Base-by-base conservation (phyloP, 2,797 vertebrate genomes). In the Crypturellus tataupa region DNA sequence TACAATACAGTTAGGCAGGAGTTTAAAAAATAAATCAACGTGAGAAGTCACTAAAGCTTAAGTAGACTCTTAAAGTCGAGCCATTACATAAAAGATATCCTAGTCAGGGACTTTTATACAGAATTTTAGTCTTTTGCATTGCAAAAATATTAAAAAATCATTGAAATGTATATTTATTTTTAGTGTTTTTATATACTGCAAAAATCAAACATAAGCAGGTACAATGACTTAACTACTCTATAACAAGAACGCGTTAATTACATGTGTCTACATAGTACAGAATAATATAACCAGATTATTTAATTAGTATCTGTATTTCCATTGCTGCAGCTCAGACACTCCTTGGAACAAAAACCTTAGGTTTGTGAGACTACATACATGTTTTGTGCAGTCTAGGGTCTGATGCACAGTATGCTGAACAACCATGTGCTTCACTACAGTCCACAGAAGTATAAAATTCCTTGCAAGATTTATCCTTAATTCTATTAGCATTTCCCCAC, bases 341-440 rank as follows among this genome's bases (percentile, higher is more conserved):
- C 70, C 39, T 17, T 47, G 31, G 35, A 83, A 56, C 29, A 88
- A 8, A 73, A 62, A 40, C 5, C 16, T 47, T 8, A 35, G 15
- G 3, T 90, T 64, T 64, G 19, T 47, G 53, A 70, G 70, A 24
- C 29, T 70, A n/a, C 4, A 1, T 12, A 40, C 46, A 53, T 81
- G 53, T 23, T 23, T 86, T 62, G 56, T 35, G 67, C 17, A 33
- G 10, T 53, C 44, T 3, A 17, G 11, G 5, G n/a, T 17, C 53
- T 81, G 77, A 46, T 35, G 46, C 70, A 27, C 62, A 24, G 31
- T 55, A 11, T 51, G 35, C 47, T 80, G 73, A 51, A 31, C 39
- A 39, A 9, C 62, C 33, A 27, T 0, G 0, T 5, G 4, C 12
- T 33, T 51, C 46, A 5, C 39, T n/a, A 0, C 3, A 4, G 10